Base-by-base conservation (phyloP, 1,140 invertebrate genomes). In the Drosophila lini region DNA sequence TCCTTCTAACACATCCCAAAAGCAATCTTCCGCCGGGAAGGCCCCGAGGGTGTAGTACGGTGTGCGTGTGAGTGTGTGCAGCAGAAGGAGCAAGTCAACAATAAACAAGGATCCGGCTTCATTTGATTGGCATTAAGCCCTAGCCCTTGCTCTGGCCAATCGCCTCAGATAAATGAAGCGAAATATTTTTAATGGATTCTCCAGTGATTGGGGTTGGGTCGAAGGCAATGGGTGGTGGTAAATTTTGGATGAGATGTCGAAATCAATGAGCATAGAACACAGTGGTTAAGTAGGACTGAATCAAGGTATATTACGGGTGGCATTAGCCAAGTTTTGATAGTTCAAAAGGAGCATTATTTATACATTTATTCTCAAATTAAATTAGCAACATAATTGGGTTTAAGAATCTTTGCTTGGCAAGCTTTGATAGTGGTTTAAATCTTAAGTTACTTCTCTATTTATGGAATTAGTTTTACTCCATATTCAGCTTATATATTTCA, bases 81-180 rank as follows among this genome's bases (percentile, higher is more conserved):
- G 25, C 34, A 47, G 65, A 71, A 28, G 68, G 68, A 70, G 64
- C 65, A 40, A 70, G 42, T 71, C 64, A 70, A 71, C 68, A 71
- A 71, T 71, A 71, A 68, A 70, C 68, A 71, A 70, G 64, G 50
- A 70, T 58, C 52, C 52, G 50, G 68, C 52, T 70, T 58, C 68
- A 47, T 76, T 77, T 77, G 74, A 77, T 77, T 77, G 74, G 62
- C 74, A 77, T 69, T 77, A 77, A 69, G 74, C 74, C 55, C 50
- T 38, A 19, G 42, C 65, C 40, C 68, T 22, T 32, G 42, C 65
- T 40, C 68, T 22, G 38, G 38, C 64, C 64, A 71, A 70, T 71
- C 68, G 65, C 65, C 42, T 70, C 65, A 61, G 63, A 60, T 77
- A 77, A 77, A 77, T 77, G 48, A 77, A 56, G 74, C 74, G 56